Base-by-base conservation (phyloP, 2,888 invertebrate genomes). In the Agonum fuliginosum region DNA sequence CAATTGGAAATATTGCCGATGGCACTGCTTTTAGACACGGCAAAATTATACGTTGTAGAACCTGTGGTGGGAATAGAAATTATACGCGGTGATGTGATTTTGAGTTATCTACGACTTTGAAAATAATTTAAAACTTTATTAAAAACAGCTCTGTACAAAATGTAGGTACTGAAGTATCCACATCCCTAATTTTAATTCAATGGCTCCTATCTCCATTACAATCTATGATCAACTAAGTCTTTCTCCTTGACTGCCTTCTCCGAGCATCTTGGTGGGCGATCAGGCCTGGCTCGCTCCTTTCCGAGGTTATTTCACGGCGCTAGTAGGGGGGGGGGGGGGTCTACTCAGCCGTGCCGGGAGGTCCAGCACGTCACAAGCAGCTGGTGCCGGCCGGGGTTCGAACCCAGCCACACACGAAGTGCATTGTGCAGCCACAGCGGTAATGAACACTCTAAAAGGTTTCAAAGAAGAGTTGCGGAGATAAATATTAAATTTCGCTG, bases 401-500 rank as follows among this genome's bases (percentile, higher is more conserved):
- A 48, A 48, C 6, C 48, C 48, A 48, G n/a, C 48, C 48, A 48
- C 48, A 48, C 48, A 48, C 48, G 48, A 48, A 48, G 48, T 30
- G 17, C 48, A 48, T 48, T 48, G 48, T 20, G 20, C 3, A 30
- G 8, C 19, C 48, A 48, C 5, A 19, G 19, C 17, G 17, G 30
- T 30, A 30, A 30, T 30, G 30, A 30, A 30, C 30, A 30, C 30
- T 8, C 3, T 3, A 30, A n/a, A n/a, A n/a, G n/a, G n/a, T n/a
- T 30, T 48, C 1, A n/a, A n/a, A 48, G 17, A 48, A 20, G 48
- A 20, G 6, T 14, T 46, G n/a, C n/a, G n/a, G n/a, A n/a, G n/a
- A n/a, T n/a, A n/a, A n/a, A n/a, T n/a, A n/a, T n/a, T n/a, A n/a
- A n/a, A n/a, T n/a, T n/a, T n/a, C n/a, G n/a, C n/a, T n/a, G n/a